Conservation (phyloP, 2,113 vertebrate genomes). For the Colius striatus region DNA sequence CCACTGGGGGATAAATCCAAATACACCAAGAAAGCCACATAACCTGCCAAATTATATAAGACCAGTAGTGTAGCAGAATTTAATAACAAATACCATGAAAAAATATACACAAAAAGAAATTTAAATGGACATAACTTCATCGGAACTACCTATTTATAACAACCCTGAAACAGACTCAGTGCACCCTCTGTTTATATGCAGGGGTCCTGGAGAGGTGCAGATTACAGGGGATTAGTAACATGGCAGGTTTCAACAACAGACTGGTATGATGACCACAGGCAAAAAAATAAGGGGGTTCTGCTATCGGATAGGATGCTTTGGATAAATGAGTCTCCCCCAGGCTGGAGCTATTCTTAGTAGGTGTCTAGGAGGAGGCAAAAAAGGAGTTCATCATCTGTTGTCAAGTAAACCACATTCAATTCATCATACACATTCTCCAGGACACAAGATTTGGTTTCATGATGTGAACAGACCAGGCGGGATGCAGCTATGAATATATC, state of each 20-base stretch:
- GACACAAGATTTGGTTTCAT: not conserved
- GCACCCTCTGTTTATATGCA: not conserved
- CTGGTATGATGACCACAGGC: not conserved
- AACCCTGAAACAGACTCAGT: not conserved
- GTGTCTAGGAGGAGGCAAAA: not conserved
- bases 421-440: not conserved
- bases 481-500: not conserved
- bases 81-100: not conserved
- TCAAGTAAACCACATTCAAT: conserved; percentile 29
- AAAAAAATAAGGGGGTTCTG: not conserved
- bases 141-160: not conserved
- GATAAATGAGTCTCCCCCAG: not conserved
- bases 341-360: not conserved
- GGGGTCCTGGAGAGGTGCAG: not conserved
- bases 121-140: not conserved
- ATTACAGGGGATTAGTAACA: conserved; percentile 18
- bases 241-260: not conserved
- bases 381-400: conserved; percentile 26
- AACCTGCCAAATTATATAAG: not conserved
- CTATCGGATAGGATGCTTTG: not conserved
- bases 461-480: not conserved
- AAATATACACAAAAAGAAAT: not conserved
- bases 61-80: not conserved
- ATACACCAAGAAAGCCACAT: not conserved
- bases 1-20: not conserved